These are phyloP conservation scores for Anoplolepis gracilipes DNA, from an alignment of 1,140 invertebrate genomes.

Conservation along the genomic window DNA sequence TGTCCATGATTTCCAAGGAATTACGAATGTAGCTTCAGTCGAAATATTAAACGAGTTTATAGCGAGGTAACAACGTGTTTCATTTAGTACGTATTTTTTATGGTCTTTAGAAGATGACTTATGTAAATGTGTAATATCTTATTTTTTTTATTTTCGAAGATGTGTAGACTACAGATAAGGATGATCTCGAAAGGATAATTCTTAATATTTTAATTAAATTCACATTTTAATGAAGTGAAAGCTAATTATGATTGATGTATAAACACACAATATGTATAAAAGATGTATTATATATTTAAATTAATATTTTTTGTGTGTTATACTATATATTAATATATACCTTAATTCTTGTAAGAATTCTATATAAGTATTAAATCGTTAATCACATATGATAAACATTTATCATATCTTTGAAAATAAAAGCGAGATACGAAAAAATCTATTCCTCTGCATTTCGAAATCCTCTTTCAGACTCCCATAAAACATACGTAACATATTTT, in stretches of 20 bases:
- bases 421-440: neutral
- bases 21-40: conserved; percentile 13
- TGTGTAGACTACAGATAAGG: neutral
- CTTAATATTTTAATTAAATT: neutral
- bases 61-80: neutral
- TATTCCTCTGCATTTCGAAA: neutral
- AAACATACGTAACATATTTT: conserved; percentile 1
- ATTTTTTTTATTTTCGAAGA: neutral
- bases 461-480: conserved; percentile 8
- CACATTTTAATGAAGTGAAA: neutral
- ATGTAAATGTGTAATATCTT: conserved; percentile 32
- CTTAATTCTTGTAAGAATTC: neutral
- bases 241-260: neutral
- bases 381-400: neutral
- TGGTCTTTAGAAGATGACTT: neutral
- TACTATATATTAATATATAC: too few relatives aligned
- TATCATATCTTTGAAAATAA: conserved; percentile 4
- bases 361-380: neutral
- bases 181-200: neutral
- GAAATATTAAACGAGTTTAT: conserved; percentile 7
- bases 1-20: conserved; percentile 28
- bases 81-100: neutral
- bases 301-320: too few relatives aligned
- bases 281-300: too few relatives aligned
- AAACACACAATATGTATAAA: too few relatives aligned